A percentile compares a stretch with the other conserved stretches of the same genome.
Conservation (phyloP, 2,797 vertebrate species). For the Chelidonichthys spinosus region DNA sequence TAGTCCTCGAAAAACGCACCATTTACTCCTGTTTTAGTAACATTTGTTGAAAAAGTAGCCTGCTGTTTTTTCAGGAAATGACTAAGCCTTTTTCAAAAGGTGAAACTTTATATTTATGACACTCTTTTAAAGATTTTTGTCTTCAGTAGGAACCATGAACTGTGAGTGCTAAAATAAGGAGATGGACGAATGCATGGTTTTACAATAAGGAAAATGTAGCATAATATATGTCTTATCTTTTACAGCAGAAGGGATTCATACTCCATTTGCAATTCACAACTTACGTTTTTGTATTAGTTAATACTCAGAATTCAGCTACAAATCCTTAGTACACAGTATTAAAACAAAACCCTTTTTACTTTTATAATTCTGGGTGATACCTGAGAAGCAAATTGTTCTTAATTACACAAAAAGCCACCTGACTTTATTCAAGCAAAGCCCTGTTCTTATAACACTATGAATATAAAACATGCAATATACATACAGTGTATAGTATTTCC, state of each 20-base stretch:
- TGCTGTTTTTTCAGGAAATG: background rate
- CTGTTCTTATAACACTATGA: background rate
- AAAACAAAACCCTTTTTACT: background rate
- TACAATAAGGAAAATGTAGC: too few species aligned
- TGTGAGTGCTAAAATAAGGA: too few species aligned
- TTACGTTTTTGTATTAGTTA: background rate
- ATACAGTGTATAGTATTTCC: background rate
- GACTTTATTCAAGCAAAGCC: slow-evolving; percentile 2
- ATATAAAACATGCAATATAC: background rate
- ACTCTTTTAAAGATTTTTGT: too few species aligned
- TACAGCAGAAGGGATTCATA: too few species aligned
- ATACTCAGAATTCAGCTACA: background rate
- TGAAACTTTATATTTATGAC: too few species aligned
- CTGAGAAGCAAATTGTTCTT: background rate
- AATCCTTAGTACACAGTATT: background rate
- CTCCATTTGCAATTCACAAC: too few species aligned
- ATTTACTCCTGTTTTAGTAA: background rate
- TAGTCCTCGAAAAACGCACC: background rate
- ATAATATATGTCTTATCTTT: too few species aligned
- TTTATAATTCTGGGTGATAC: background rate
- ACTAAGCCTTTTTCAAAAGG: background rate
- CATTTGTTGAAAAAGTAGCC: background rate
- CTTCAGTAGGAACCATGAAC: too few species aligned
- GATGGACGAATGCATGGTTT: too few species aligned
- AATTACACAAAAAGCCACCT: background rate